Percentiles rank a stretch among this genome's conserved stretches.
Evolutionary conservation across 2,797 vertebrate species (phyloP).

Genomic region (Yasuhikotakia modesta): DNA sequence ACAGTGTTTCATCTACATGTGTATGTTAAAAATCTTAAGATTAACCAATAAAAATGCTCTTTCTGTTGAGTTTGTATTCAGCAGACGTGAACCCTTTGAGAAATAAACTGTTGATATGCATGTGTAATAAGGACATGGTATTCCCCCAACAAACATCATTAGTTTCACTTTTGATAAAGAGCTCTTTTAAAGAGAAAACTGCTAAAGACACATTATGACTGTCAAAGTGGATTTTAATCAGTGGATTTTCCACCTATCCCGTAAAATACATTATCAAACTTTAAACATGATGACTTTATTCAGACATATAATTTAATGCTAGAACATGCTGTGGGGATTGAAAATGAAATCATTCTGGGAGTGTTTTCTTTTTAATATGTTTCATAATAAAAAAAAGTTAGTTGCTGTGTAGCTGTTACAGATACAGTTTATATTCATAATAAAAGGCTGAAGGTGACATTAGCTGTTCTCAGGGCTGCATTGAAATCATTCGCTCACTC

Average conservation of each 20-base stretch:
- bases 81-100: constrained; percentile 47
- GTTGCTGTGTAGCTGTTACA: not conserved
- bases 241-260: not conserved
- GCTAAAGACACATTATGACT: not conserved
- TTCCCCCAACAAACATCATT: constrained; percentile 54
- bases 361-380: no score
- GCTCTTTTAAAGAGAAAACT: constrained; percentile 30
- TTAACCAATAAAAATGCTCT: no score
- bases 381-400: no score
- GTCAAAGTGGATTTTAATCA: not conserved
- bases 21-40: not conserved
- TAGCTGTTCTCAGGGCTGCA: not conserved
- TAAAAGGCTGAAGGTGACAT: not conserved
- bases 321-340: not conserved
- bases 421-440: not conserved
- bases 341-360: not conserved
- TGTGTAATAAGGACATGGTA: constrained; percentile 53
- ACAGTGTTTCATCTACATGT: not conserved
- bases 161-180: constrained; percentile 54
- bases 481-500: constrained; percentile 66
- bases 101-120: constrained; percentile 51
- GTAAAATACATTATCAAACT: not conserved
- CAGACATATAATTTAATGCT: not conserved
- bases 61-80: no score
- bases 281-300: no score